Evolutionary conservation across 1,140 invertebrate genomes (phyloP).

Genomic region (Pantala flavescens): DNA sequence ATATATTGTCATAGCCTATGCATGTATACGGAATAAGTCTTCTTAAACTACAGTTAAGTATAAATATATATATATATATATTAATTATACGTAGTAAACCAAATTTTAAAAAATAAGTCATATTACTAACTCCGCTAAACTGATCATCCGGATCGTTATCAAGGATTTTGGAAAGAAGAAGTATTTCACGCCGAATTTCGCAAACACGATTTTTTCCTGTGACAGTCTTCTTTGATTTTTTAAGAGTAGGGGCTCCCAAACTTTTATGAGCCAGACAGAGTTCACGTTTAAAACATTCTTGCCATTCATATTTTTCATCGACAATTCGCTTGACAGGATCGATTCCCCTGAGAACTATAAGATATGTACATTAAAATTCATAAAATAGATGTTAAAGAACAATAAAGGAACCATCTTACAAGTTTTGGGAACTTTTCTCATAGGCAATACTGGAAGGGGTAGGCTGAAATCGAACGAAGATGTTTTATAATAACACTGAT

Average conservation of each 20-base stretch:
- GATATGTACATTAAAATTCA: background rate
- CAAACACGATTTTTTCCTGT: background rate
- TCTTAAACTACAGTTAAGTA: background rate
- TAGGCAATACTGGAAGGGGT: background rate
- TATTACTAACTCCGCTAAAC: background rate
- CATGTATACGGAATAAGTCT: background rate
- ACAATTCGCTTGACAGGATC: background rate
- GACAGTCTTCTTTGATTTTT: background rate
- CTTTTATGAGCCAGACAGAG: background rate
- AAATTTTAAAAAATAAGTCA: background rate
- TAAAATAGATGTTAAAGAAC: background rate
- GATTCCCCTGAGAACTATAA: background rate
- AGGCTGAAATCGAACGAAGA: background rate
- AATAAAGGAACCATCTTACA: background rate
- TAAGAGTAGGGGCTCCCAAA: background rate
- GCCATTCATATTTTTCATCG: background rate
- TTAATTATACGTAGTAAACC: background rate
- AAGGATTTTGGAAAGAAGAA: background rate
- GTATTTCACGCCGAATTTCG: background rate
- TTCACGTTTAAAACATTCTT: background rate
- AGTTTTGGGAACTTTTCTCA: background rate
- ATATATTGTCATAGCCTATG: background rate
- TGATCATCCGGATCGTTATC: background rate
- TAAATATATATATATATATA: background rate
- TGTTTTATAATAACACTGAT: background rate